These are phyloP conservation scores for Drosophila barbarae DNA, from an alignment of 2,888 invertebrate genomes.

Conservation along the genomic window DNA sequence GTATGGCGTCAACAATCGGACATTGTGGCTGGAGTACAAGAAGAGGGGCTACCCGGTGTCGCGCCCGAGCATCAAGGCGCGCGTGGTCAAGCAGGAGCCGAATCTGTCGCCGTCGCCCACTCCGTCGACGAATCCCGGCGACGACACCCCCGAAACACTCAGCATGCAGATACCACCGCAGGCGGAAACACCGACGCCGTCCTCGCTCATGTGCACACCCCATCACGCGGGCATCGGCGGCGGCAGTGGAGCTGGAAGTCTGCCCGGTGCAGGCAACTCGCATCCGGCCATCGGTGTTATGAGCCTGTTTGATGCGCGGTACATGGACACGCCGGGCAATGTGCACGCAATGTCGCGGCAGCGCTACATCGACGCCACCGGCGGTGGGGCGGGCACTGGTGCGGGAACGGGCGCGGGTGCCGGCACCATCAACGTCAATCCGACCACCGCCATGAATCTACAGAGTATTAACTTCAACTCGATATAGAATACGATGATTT, in stretches of 20 bases:
- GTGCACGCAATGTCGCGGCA: slow-evolving; percentile 82
- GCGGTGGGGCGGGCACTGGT: slow-evolving; percentile 61
- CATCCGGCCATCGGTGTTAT: slow-evolving; percentile 84
- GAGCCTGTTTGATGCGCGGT: slow-evolving; percentile 86
- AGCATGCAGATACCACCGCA: slow-evolving; percentile 80
- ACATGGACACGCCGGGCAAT: slow-evolving; percentile 84
- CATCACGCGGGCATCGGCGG: slow-evolving; percentile 76
- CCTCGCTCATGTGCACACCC: slow-evolving; percentile 82
- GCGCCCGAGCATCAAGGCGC: slow-evolving; percentile 87
- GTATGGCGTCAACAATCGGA: slow-evolving; percentile 92
- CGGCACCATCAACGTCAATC: slow-evolving; percentile 80
- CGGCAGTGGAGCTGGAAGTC: slow-evolving; percentile 42
- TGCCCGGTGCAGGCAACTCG: slow-evolving; percentile 60
- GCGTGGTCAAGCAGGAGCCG: slow-evolving; percentile 84
- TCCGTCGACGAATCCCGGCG: slow-evolving; percentile 72
- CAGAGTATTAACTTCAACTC: slow-evolving; percentile 88
- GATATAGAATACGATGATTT: slow-evolving; percentile 82
- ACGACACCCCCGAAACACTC: slow-evolving; percentile 78
- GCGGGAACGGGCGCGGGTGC: slow-evolving; percentile 68
- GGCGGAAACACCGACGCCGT: slow-evolving; percentile 81
- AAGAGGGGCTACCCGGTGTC: slow-evolving; percentile 91
- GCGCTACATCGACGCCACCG: slow-evolving; percentile 78
- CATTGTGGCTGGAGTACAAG: slow-evolving; percentile 91
- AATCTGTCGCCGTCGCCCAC: slow-evolving; percentile 83
- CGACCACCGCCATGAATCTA: slow-evolving; percentile 84